phyloP scores from a whole-genome alignment of 2,797 vertebrate species.

The Prunella strophiata region DNA sequence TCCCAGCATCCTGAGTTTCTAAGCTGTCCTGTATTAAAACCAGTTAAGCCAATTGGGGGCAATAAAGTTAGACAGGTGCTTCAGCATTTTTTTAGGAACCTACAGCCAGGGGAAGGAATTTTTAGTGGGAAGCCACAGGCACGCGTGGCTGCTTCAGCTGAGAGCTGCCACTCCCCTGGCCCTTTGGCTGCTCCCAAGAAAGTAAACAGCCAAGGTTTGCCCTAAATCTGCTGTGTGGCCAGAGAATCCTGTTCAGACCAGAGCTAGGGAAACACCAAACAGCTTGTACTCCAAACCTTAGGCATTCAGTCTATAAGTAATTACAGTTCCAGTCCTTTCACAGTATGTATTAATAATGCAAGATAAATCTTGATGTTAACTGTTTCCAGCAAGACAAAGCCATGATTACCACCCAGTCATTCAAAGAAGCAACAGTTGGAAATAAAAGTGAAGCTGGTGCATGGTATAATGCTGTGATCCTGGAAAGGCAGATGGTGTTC shows the following conservation, averaged over 20 bases:
- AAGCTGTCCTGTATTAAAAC: not conserved
- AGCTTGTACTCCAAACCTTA: not conserved
- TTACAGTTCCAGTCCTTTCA: not conserved
- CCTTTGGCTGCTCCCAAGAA: not conserved
- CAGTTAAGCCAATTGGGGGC: not conserved
- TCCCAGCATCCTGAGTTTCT: not conserved
- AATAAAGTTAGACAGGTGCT: not conserved
- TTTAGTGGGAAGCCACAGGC: not conserved
- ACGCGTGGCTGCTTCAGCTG: rapidly evolving
- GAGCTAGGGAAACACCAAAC: not conserved
- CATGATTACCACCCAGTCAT: rapidly evolving
- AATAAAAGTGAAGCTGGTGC: not conserved
- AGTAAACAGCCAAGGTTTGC: not conserved
- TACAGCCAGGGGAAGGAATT: not conserved
- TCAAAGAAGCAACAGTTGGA: not conserved
- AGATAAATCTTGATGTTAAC: not conserved
- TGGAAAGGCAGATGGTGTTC: not conserved
- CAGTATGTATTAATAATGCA: not conserved
- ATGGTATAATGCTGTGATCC: not conserved
- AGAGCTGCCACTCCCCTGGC: not conserved
- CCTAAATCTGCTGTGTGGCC: not conserved
- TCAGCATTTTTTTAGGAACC: not conserved
- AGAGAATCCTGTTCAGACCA: not conserved
- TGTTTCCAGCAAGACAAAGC: not conserved
- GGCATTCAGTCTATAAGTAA: not conserved